Evolutionary conservation across 2,888 invertebrate species (phyloP), one percentile per base, ranked within the genome.

Genomic region (Eupithecia insigniata): DNA sequence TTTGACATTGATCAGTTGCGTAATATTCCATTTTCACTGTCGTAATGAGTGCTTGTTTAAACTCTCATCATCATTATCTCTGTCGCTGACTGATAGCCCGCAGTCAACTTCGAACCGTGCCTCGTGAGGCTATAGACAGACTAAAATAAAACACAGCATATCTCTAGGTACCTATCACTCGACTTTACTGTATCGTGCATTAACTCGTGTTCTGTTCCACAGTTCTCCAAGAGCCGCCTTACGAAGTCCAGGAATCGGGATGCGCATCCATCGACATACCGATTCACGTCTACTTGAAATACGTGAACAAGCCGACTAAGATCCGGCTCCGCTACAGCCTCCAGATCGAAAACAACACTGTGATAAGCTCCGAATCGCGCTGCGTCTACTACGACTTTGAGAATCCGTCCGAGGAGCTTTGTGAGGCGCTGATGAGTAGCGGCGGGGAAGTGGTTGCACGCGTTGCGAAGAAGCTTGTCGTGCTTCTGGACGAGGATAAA

Each of bases 141-240:
- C 12, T 34, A 64, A 64, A n/a, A 64, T 34, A 62, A 34, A 61
- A 83, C 39, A 36, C 14, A 64, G 34, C 64, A 64, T 32, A 28
- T 62, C 34, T 26, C 76, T 62, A 82, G 85, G 84, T 85, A 84
- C 79, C 83, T 78, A 80, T 83, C 84, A 84, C 83, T 83, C 81
- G 84, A 83, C 82, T 80, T 77, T 69, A 66, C 60, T 70, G 67
- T 66, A 67, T 39, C 79, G 74, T 81, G 80, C 78, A 81, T 82
- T 82, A 81, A 72, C 67, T 70, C 51, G 67, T 67, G 66, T 66
- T 70, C 73, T 66, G 70, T 77, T 66, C 58, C 66, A 28, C 70
- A 94, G 93, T 94, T 74, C 87, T 92, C 76, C 93, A 93, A 87
- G 94, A 92, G 87, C 93, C 94, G 81, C 94, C 94, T 77, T 94